A percentile compares a stretch with the other conserved stretches of the same genome.
Evolutionary conservation across 1,140 invertebrate genomes (phyloP).

Genomic region (Drosophila erecta): DNA sequence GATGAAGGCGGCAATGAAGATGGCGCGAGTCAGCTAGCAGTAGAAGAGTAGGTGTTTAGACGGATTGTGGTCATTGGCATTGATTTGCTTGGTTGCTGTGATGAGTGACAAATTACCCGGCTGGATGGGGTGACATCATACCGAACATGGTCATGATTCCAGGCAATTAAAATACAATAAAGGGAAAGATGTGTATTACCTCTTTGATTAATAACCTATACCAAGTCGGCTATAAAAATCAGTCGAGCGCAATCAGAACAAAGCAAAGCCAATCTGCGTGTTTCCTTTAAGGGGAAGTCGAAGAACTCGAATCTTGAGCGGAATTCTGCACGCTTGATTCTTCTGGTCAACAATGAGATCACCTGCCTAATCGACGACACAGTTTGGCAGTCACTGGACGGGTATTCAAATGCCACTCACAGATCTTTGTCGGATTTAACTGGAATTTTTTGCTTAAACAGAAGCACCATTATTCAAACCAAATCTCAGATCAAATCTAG

Average conservation of each 20-base stretch:
- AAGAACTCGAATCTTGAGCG: slow-evolving; percentile 36
- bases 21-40: slow-evolving; percentile 5
- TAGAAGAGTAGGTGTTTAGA: slow-evolving; percentile 73
- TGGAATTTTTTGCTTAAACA: slow-evolving; percentile 24
- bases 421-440: neutral
- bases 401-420: slow-evolving; percentile 36
- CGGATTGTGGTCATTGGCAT: slow-evolving; percentile 67
- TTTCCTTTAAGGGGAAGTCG: slow-evolving; percentile 59
- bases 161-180: slow-evolving; percentile 77
- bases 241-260: slow-evolving; percentile 81
- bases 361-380: slow-evolving; percentile 38
- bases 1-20: slow-evolving; percentile 16
- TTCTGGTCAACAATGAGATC: slow-evolving; percentile 62
- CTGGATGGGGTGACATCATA: slow-evolving; percentile 66
- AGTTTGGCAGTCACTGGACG: slow-evolving; percentile 39
- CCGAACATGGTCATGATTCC: slow-evolving; percentile 54
- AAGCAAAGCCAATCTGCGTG: slow-evolving; percentile 53
- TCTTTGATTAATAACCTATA: slow-evolving; percentile 75
- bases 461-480: neutral
- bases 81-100: slow-evolving; percentile 31
- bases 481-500: neutral
- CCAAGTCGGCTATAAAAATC: slow-evolving; percentile 67
- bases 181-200: slow-evolving; percentile 30
- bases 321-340: slow-evolving; percentile 71
- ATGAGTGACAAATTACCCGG: slow-evolving; percentile 66